Conservation (phyloP, 35 echinoderm and acorn worm species). For the Lytechinus pictus region DNA sequence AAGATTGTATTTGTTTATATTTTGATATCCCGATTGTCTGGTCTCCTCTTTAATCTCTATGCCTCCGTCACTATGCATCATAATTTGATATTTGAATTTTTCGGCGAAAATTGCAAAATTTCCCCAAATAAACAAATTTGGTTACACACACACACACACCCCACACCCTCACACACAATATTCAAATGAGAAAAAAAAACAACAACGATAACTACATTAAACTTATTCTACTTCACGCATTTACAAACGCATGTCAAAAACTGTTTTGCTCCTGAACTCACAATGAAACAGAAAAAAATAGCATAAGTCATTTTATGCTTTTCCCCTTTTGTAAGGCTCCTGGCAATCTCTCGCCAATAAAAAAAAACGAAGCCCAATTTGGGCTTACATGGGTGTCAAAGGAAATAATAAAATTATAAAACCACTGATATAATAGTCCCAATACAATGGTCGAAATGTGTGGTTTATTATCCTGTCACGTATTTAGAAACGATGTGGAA, state of each 20-base stretch:
- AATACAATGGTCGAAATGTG: neutral
- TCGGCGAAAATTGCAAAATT: no score
- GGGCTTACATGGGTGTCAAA: neutral
- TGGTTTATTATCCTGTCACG: constrained; percentile 23
- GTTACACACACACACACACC: no score
- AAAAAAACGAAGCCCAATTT: neutral
- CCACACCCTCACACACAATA: no score
- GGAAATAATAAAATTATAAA: neutral
- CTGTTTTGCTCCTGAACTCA: neutral
- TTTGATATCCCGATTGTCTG: no score
- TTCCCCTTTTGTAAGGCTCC: neutral
- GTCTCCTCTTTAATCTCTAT: no score
- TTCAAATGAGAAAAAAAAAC: no score
- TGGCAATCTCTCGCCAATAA: neutral
- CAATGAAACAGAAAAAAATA: neutral
- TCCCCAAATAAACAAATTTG: no score
- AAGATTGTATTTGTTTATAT: no score
- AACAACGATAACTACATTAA: no score
- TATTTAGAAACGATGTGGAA: neutral
- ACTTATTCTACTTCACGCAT: neutral
- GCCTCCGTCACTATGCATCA: no score
- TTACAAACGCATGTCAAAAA: neutral
- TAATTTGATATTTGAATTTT: no score
- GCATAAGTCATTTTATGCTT: neutral
- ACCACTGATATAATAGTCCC: neutral